Percentiles rank a stretch among this genome's conserved stretches.
Evolutionary conservation across 1,140 invertebrate species (phyloP).

Genomic region (Scaptomyza graminum): DNA sequence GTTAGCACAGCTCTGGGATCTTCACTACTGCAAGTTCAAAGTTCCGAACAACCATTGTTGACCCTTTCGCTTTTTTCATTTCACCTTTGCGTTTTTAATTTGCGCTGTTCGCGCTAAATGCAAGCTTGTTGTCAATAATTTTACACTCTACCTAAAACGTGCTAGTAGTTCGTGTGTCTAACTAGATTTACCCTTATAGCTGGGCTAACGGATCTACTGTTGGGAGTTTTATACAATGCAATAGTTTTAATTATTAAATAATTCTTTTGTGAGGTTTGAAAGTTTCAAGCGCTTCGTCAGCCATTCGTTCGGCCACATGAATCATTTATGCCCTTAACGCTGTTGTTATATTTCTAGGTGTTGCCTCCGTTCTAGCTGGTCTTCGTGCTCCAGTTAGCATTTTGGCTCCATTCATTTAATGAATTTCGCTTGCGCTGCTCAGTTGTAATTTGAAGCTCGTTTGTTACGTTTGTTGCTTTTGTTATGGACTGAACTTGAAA

Average conservation of each 20-base stretch:
- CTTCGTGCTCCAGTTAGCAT: conserved; percentile 72
- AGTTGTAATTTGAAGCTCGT: conserved; percentile 81
- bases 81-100: conserved; percentile 20
- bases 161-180: too few relatives aligned
- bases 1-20: neutral
- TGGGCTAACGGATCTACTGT: neutral
- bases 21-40: neutral
- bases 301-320: conserved; percentile 57
- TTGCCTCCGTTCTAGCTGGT: conserved; percentile 17
- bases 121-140: conserved; percentile 21
- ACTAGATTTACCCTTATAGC: neutral
- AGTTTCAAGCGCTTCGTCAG: conserved; percentile 37
- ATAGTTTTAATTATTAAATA: conserved; percentile 62
- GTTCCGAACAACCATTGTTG: neutral
- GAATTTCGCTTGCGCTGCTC: conserved; percentile 62
- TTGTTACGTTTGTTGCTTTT: conserved; percentile 70
- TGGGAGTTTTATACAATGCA: neutral
- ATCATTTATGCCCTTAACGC: conserved; percentile 62
- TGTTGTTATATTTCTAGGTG: conserved; percentile 19
- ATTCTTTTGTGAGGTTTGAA: conserved; percentile 33
- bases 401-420: conserved; percentile 62
- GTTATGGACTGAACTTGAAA: conserved; percentile 73
- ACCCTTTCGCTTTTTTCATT: conserved; percentile 43
- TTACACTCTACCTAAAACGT: neutral
- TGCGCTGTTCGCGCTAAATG: neutral